Conservation (phyloP, 1,140 invertebrate species). For the Scaptomyza pallida region DNA sequence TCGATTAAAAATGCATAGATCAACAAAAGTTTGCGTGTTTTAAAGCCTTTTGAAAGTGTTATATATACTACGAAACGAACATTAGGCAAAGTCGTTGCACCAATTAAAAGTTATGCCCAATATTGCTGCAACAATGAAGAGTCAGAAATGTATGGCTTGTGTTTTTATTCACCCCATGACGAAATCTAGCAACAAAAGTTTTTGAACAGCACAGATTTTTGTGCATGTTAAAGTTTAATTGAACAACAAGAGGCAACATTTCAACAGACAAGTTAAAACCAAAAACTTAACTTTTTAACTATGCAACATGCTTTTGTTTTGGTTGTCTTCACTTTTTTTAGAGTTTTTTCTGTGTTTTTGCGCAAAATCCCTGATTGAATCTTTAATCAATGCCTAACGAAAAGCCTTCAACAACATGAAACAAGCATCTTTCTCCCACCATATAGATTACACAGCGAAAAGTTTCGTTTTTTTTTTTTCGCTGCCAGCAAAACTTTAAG, state of each 20-base stretch:
- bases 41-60: too few species aligned
- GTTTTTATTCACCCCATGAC: too few species aligned
- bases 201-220: not conserved
- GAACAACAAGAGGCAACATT: not conserved
- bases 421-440: not conserved
- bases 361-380: not conserved
- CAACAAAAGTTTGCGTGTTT: too few species aligned
- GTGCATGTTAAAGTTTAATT: not conserved
- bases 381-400: not conserved
- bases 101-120: too few species aligned
- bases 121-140: too few species aligned
- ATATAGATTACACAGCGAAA: not conserved
- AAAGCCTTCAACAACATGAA: not conserved
- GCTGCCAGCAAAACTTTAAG: constrained; percentile 1
- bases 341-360: too few species aligned
- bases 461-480: not conserved
- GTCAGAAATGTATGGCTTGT: too few species aligned
- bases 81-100: too few species aligned
- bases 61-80: too few species aligned
- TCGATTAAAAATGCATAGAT: too few species aligned
- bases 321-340: too few species aligned
- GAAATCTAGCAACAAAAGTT: constrained; percentile 13
- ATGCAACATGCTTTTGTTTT: not conserved
- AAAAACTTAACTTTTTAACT: not conserved
- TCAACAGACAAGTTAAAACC: not conserved